These are phyloP conservation scores for Mormyrops attenuatus DNA, from an alignment of 2,797 vertebrate genomes.

Conservation along the genomic window DNA sequence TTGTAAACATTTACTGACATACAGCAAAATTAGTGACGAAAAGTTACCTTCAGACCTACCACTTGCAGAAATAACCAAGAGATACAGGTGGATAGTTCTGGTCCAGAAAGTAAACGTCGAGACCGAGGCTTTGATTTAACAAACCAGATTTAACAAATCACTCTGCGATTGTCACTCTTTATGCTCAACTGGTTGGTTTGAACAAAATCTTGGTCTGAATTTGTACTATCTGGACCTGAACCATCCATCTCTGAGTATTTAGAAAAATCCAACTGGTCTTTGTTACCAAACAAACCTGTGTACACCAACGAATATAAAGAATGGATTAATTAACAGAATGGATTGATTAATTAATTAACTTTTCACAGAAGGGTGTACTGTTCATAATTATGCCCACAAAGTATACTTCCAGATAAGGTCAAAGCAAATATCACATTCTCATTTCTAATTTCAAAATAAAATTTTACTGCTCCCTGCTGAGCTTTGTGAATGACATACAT, in stretches of 20 bases:
- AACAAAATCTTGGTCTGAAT: neutral
- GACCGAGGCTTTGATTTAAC: neutral
- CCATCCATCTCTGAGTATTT: neutral
- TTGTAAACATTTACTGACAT: slow-evolving; percentile 18
- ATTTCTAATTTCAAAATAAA: neutral
- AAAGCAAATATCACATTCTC: neutral
- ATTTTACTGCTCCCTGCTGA: neutral
- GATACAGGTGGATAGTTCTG: neutral
- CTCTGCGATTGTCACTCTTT: neutral
- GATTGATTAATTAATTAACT: neutral
- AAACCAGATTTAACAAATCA: neutral
- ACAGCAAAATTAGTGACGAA: slow-evolving; percentile 13
- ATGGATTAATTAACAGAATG: neutral
- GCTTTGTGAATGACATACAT: neutral
- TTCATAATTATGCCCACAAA: neutral
- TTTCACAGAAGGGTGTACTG: neutral
- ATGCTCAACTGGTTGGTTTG: neutral
- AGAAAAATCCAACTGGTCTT: neutral
- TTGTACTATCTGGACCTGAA: neutral
- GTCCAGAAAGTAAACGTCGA: neutral
- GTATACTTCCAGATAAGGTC: neutral
- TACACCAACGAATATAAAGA: neutral
- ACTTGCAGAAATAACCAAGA: neutral
- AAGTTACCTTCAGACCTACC: neutral
- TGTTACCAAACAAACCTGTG: neutral